These are phyloP conservation scores for Byasa hedistus DNA, from an alignment of 2,888 invertebrate genomes.

Conservation along the genomic window DNA sequence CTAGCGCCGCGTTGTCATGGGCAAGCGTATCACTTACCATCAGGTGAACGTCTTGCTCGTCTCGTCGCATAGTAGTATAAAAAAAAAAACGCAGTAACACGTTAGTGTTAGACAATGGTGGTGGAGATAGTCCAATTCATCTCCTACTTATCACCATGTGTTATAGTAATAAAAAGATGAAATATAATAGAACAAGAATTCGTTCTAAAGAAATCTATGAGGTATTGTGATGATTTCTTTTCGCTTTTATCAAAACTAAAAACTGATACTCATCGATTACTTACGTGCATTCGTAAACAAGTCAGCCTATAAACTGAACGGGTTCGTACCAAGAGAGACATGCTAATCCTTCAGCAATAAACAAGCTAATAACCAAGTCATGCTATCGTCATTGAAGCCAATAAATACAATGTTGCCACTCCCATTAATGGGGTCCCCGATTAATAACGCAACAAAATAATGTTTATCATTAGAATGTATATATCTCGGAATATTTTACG, in stretches of 20 bases:
- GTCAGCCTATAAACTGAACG: not conserved
- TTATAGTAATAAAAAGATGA: too few species aligned
- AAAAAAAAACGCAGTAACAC: too few species aligned
- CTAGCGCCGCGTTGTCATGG: too few species aligned
- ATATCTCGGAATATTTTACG: conserved; percentile 17
- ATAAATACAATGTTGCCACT: conserved; percentile 17
- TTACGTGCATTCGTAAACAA: not conserved
- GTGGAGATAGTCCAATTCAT: too few species aligned
- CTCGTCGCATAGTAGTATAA: too few species aligned
- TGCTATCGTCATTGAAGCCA: conserved; percentile 13
- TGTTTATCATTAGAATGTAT: conserved; percentile 24
- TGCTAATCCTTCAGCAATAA: conserved; percentile 2
- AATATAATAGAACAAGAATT: too few species aligned
- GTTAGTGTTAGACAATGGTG: too few species aligned
- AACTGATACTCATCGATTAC: not conserved
- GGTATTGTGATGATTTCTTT: too few species aligned
- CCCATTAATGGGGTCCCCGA: conserved; percentile 14
- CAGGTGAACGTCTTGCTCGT: too few species aligned
- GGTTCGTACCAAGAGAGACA: not conserved
- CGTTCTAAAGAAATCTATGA: too few species aligned
- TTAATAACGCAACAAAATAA: conserved; percentile 24
- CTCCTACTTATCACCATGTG: too few species aligned
- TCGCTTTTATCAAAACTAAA: not conserved
- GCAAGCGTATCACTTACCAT: too few species aligned
- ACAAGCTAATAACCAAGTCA: conserved; percentile 5